Percentiles rank a stretch among this genome's conserved stretches.
phyloP scores from a whole-genome alignment of 2,888 invertebrate species.

The Leptinotarsa rubiginosa region DNA sequence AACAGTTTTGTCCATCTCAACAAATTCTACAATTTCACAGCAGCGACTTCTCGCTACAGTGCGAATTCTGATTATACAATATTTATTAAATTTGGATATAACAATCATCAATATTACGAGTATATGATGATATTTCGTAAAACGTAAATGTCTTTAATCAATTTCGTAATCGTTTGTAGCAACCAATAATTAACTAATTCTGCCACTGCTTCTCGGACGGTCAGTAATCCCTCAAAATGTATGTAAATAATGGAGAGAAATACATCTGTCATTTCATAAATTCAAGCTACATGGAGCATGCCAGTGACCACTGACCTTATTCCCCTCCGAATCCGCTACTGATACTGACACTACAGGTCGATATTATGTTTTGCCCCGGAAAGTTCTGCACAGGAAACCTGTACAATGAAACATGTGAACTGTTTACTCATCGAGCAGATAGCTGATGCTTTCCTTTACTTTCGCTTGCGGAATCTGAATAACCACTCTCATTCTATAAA shows the following conservation, averaged over 20 bases:
- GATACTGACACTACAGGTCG: constrained; percentile 27
- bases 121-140: no score
- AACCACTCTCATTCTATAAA: constrained; percentile 4
- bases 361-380: constrained; percentile 29
- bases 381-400: constrained; percentile 25
- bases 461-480: constrained; percentile 13
- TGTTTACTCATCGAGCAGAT: constrained; percentile 19
- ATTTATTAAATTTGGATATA: no score
- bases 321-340: constrained; percentile 18
- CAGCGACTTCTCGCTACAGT: no score
- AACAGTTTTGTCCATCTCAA: no score
- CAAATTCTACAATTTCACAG: no score
- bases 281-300: neutral
- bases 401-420: constrained; percentile 18
- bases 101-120: no score
- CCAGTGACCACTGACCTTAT: constrained; percentile 17
- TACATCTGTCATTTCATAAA: constrained; percentile 13
- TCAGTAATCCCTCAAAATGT: neutral
- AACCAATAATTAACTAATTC: neutral
- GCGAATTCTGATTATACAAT: no score
- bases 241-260: neutral
- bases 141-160: neutral
- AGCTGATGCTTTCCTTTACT: constrained; percentile 18
- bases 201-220: neutral
- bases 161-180: neutral